Evolutionary conservation across 2,888 invertebrate species (phyloP).

Genomic region (Helicoverpa assulta): DNA sequence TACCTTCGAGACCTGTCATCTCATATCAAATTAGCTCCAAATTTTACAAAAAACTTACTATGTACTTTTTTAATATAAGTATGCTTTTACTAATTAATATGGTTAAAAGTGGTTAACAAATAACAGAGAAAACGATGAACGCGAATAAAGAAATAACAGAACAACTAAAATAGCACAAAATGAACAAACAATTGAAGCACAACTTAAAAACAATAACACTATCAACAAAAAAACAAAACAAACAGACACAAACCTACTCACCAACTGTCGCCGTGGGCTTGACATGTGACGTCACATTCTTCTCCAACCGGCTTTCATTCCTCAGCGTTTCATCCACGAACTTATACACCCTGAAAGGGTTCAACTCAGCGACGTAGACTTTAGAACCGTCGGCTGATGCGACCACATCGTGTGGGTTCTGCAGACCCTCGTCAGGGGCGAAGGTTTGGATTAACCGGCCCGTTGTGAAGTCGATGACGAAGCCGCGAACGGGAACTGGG

Average conservation of each 20-base stretch:
- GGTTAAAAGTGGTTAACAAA: no score
- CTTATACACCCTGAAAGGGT: conserved; percentile 91
- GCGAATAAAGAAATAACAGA: not conserved
- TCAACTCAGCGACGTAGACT: conserved; percentile 95
- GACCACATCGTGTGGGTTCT: conserved; percentile 95
- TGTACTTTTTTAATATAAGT: no score
- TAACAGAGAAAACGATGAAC: no score
- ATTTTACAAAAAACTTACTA: no score
- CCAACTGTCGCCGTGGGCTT: conserved; percentile 87
- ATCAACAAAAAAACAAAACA: conserved; percentile 30
- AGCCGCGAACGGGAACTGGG: conserved; percentile 91
- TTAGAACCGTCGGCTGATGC: conserved; percentile 91
- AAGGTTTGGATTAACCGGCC: conserved; percentile 91
- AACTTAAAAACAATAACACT: not conserved
- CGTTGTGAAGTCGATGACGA: conserved; percentile 92
- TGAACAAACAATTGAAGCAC: no score
- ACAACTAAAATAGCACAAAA: no score
- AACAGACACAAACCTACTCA: conserved; percentile 76
- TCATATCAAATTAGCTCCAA: no score
- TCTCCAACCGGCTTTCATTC: conserved; percentile 62
- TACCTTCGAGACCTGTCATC: no score
- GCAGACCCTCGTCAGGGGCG: conserved; percentile 89
- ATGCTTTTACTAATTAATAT: no score
- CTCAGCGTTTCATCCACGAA: conserved; percentile 72
- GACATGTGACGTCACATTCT: conserved; percentile 63